Percentiles rank a stretch among this genome's conserved stretches.
Conservation (phyloP, 2,888 invertebrate species). For the Meiosimyza decipiens region DNA sequence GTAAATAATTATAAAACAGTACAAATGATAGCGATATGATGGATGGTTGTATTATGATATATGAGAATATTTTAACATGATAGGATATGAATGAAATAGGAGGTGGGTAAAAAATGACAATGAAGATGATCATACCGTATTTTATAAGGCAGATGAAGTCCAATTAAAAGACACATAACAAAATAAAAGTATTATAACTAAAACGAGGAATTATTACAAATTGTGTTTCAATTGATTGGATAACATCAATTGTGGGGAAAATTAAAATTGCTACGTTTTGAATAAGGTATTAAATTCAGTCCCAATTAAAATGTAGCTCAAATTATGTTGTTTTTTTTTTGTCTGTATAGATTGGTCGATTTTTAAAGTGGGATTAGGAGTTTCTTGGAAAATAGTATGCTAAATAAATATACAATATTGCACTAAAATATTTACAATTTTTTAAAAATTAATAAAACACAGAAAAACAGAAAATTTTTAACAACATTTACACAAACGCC, state of each 20-base stretch:
- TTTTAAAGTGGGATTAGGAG: neutral
- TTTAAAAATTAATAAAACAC: neutral
- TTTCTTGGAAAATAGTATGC: neutral
- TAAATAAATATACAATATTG: constrained; percentile 41
- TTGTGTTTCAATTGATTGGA: too few species aligned
- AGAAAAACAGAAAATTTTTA: constrained; percentile 16
- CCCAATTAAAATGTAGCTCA: too few species aligned
- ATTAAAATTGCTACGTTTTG: too few species aligned
- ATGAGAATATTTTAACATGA: neutral
- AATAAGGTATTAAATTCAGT: too few species aligned
- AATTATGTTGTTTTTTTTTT: too few species aligned
- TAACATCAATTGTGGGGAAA: too few species aligned
- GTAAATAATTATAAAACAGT: constrained; percentile 28
- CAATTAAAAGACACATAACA: too few species aligned
- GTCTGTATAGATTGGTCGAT: too few species aligned
- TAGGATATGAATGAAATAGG: neutral
- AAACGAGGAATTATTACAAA: too few species aligned
- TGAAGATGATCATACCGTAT: neutral
- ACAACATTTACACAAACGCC: constrained; percentile 52
- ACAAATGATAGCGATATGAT: constrained; percentile 19
- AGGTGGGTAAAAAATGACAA: neutral
- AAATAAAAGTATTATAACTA: too few species aligned
- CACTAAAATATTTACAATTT: constrained; percentile 42
- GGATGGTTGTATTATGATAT: constrained; percentile 34
- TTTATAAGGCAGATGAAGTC: too few species aligned